Evolutionary conservation across 2,888 invertebrate species (phyloP).

Genomic region (Patella depressa): DNA sequence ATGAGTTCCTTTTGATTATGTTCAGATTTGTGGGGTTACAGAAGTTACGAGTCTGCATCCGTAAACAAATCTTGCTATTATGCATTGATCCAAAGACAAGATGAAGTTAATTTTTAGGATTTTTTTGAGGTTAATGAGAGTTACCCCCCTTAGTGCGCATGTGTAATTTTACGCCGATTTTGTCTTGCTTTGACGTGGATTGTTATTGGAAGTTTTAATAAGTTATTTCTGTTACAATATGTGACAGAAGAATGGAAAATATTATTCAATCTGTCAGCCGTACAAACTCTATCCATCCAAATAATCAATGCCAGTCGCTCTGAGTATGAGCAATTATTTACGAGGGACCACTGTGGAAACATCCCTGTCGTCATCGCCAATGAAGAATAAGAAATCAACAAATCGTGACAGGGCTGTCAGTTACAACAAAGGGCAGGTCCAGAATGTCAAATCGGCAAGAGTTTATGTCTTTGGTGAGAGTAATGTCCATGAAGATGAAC

Average conservation of each 20-base stretch:
- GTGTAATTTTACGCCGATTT: not conserved
- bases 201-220: not conserved
- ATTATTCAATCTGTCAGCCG: not conserved
- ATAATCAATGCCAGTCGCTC: not conserved
- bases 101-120: too few relatives aligned
- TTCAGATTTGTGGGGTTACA: too few relatives aligned
- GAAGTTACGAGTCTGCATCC: too few relatives aligned
- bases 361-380: not conserved
- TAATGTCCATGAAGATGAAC: constrained; percentile 50
- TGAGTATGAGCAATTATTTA: not conserved
- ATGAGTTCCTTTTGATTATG: too few relatives aligned
- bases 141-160: constrained; percentile 22
- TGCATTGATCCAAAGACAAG: too few relatives aligned
- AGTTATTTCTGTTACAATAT: not conserved
- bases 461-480: constrained; percentile 64
- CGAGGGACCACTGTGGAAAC: not conserved
- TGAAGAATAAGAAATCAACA: not conserved
- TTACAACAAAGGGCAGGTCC: constrained; percentile 45
- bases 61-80: too few relatives aligned
- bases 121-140: not conserved
- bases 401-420: constrained; percentile 18
- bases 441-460: constrained; percentile 58
- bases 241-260: not conserved
- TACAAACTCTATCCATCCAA: too few relatives aligned
- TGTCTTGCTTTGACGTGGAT: not conserved